phyloP scores from a whole-genome alignment of 2,888 invertebrate genomes.

The Nasonia oneida region DNA sequence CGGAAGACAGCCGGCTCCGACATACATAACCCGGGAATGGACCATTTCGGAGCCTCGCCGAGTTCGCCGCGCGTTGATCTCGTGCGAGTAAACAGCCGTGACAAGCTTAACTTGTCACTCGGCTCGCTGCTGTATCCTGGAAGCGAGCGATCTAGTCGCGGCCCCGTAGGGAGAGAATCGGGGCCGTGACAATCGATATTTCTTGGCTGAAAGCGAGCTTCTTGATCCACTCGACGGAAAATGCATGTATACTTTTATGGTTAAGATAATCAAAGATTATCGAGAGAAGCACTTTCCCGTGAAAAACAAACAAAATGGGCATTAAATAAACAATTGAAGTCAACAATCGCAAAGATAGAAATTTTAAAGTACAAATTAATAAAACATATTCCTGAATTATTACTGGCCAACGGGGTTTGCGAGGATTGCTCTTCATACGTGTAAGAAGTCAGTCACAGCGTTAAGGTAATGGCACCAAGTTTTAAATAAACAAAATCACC shows the following conservation, averaged over 20 bases:
- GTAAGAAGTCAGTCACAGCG: no score
- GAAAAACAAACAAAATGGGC: no score
- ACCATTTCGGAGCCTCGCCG: conserved; percentile 6
- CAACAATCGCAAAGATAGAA: no score
- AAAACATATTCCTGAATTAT: no score
- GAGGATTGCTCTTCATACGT: no score
- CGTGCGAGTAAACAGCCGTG: conserved; percentile 49
- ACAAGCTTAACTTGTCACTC: conserved; percentile 58
- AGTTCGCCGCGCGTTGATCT: conserved; percentile 22
- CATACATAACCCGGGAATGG: neutral
- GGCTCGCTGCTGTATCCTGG: neutral
- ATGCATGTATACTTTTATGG: conserved; percentile 5
- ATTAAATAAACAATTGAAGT: no score
- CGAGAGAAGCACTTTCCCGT: no score
- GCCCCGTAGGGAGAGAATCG: neutral
- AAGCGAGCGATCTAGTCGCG: conserved; percentile 32
- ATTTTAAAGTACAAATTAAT: no score
- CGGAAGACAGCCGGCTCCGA: neutral
- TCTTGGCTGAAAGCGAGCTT: conserved; percentile 27
- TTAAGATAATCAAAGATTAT: no score
- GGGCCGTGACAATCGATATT: conserved; percentile 52
- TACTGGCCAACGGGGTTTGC: no score
- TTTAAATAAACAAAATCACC: no score
- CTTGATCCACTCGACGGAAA: conserved; percentile 36
- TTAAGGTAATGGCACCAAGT: no score